Percentiles rank a stretch among this genome's conserved stretches.
Conservation (phyloP, 2,797 vertebrate species). For the Macrochelys suwanniensis region DNA sequence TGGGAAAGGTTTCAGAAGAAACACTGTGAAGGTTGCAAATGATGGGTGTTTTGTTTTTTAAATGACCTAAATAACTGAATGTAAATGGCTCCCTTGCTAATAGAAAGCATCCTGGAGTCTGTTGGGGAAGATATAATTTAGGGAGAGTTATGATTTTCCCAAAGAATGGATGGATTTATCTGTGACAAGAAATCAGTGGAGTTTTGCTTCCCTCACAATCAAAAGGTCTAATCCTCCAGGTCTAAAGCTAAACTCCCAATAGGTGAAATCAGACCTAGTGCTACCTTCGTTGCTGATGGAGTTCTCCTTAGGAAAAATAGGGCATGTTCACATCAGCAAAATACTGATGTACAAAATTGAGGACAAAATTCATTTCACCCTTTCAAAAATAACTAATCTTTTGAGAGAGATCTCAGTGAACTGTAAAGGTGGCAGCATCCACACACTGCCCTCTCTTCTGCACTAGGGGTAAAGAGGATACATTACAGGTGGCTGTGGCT, state of each 20-base stretch:
- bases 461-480: neutral
- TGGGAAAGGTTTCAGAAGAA: slow-evolving; percentile 66
- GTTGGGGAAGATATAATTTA: slow-evolving; percentile 36
- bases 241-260: neutral
- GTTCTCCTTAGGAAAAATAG: neutral
- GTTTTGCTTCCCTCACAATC: neutral
- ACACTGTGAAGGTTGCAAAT: slow-evolving; percentile 61
- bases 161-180: slow-evolving; percentile 3
- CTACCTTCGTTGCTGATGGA: neutral
- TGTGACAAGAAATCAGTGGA: slow-evolving; percentile 26
- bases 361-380: slow-evolving; percentile 12
- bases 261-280: neutral
- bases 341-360: neutral
- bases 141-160: slow-evolving; percentile 47
- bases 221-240: neutral
- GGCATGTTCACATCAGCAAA: neutral
- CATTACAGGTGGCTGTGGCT: neutral
- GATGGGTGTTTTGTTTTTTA: slow-evolving; percentile 62
- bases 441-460: neutral
- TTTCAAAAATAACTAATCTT: neutral
- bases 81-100: slow-evolving; percentile 67
- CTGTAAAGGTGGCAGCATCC: neutral
- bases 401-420: neutral
- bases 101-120: slow-evolving; percentile 61
- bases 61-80: slow-evolving; percentile 72